Percentiles rank a stretch among this genome's conserved stretches.
Evolutionary conservation across 1,140 invertebrate genomes (phyloP).

Genomic region (Varroa destructor): DNA sequence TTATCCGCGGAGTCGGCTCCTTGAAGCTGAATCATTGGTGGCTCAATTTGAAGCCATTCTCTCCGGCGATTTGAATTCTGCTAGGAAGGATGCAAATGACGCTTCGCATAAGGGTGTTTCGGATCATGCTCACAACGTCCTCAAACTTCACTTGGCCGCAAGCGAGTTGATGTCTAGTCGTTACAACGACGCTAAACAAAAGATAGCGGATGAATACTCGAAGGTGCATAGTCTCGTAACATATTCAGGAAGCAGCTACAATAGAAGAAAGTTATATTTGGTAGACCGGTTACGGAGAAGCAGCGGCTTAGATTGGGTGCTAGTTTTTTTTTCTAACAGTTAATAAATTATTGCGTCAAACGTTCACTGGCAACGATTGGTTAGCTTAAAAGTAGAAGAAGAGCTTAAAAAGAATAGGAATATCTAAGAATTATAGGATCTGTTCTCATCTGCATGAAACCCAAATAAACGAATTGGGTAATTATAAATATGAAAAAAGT

Average conservation of each 20-base stretch:
- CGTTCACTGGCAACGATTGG: no score
- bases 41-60: constrained; percentile 5
- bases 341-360: no score
- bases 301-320: no score
- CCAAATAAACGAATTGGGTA: not conserved
- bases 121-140: constrained; percentile 5
- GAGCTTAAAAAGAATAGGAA: no score
- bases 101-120: not conserved
- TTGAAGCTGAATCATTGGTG: constrained; percentile 1
- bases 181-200: constrained; percentile 16
- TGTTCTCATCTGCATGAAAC: no score
- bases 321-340: no score
- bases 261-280: no score
- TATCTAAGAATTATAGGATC: no score
- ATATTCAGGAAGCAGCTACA: no score
- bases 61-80: not conserved
- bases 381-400: no score
- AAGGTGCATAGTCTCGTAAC: not conserved
- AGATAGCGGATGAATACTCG: constrained; percentile 21
- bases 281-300: no score
- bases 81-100: not conserved
- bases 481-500: not conserved
- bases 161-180: constrained; percentile 17
- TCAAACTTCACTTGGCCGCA: constrained; percentile 16
- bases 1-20: not conserved